Base-by-base conservation (phyloP, 2,113 vertebrate genomes). In the Channa maculata region DNA sequence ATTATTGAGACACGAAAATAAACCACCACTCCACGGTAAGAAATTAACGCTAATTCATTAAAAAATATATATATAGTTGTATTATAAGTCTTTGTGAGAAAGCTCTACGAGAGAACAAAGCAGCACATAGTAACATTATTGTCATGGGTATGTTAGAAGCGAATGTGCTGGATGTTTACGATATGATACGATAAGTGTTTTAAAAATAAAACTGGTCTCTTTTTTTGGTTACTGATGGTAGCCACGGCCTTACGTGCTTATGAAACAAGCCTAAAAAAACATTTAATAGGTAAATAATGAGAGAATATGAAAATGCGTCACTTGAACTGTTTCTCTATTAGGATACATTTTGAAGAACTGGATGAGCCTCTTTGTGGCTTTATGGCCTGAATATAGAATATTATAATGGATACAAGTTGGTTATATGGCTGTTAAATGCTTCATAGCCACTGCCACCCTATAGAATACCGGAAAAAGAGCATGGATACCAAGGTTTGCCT, bases 11-110 rank as follows among this genome's bases (percentile, higher is more conserved):
- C 14, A 11, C 11, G 8, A 5, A 2, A 5, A 63, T 2, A 55
- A 43, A 43, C n/a, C 46, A 2, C 5, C 15, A 38, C 0, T 46
- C 44, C 6, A 61, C 11, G 69, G 90, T 86, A 63, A 79, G 82
- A 53, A 10, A 65, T 45, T 1, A 11, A 11, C 2, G 0, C 2
- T 34, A 10, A 49, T 65, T 36, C 1, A 36, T 0, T n/a, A n/a
- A n/a, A n/a, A n/a, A n/a, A n/a, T n/a, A n/a, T n/a, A n/a, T n/a
- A n/a, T 49, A 2, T 34, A 55, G 4, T 3, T 46, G 39, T 13
- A 58, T 6, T 44, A 3, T 15, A n/a, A 11, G 3, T 53, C 0
- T 37, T n/a, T 10, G 13, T 8, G 15, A 1, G n/a, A 37, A 8
- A 44, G 4, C 33, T 58, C 46, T 8, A n/a, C 1, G 39, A 24